Base-by-base conservation (phyloP, 1,140 invertebrate genomes). In the Theocolax elegans region DNA sequence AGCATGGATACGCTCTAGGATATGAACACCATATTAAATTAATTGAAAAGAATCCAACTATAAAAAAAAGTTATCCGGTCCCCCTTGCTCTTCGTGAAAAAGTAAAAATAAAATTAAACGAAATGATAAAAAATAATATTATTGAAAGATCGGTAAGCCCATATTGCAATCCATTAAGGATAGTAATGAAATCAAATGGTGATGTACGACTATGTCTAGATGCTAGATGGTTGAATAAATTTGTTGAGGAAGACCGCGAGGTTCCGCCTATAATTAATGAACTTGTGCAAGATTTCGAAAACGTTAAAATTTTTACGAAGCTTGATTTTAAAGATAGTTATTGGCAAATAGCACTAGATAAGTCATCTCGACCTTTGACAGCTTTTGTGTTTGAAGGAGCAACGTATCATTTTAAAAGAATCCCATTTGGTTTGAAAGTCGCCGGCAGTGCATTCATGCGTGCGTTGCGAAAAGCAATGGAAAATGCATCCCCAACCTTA, bases 281-380 rank as follows among this genome's bases (percentile, higher is more conserved):
- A 59, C 38, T 82, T 9, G 44, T 80, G 38, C 75, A 76, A 60
- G 69, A 15, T 74, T 44, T 58, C 71, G 79, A 67, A 9, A 25
- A 58, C 1, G 38, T 73, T 73, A 60, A 70, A 15, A 74, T 44
- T 62, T 71, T 81, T n/a, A 74, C 74, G 13, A 73, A 74, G 13
- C 63, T 81, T 1, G 80, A 83, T 75, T 67, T 82, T 23, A 75
- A 77, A 35, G 71, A 75, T 48, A 76, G 77, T 1, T 82, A 82
- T 66, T 83, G 81, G 72, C 79, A 82, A 70, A 77, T 81, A n/a
- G 74, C 78, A 0, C 63, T 82, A 23, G 54, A 60, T 15, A 23
- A 60, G 21, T 67, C 76, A 0, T 77, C 75, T 7, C 17, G 49
- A 6, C 17, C 17, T 15, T 27, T 51, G 48, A 80, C 79, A 1